A percentile compares a stretch with the other conserved stretches of the same genome.
These are phyloP conservation scores for Lepilemur ruficaudatus DNA, from an alignment of 2,797 vertebrate genomes.

Conservation along the genomic window DNA sequence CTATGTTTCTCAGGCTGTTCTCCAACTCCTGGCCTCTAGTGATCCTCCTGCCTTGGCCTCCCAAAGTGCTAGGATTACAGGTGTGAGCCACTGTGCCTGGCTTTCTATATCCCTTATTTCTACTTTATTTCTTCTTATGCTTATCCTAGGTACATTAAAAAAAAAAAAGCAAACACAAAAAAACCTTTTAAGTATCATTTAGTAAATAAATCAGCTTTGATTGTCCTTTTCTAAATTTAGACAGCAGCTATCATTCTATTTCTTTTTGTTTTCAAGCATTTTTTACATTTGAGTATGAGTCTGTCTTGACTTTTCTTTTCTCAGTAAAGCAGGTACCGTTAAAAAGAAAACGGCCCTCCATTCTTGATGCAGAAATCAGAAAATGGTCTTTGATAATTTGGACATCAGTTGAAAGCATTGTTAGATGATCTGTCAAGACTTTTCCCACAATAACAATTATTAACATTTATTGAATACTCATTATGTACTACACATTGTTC, in stretches of 20 bases:
- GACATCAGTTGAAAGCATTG: background rate
- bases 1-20: background rate
- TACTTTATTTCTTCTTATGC: background rate
- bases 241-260: background rate
- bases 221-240: background rate
- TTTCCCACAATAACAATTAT: background rate
- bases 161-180: no score
- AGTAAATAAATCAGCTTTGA: background rate
- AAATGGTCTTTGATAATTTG: background rate
- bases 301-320: background rate
- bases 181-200: background rate
- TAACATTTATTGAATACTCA: background rate
- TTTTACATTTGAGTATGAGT: background rate
- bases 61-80: background rate
- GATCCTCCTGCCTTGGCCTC: background rate
- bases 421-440: background rate
- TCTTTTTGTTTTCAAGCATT: background rate
- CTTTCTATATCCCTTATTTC: background rate
- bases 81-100: background rate
- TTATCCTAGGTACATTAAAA: background rate
- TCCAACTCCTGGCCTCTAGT: background rate
- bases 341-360: background rate
- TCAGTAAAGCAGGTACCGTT: background rate
- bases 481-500: slow-evolving; percentile 15
- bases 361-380: background rate